These are phyloP conservation scores for Gymnodraco acuticeps DNA, from an alignment of 2,797 vertebrate genomes.

Conservation along the genomic window DNA sequence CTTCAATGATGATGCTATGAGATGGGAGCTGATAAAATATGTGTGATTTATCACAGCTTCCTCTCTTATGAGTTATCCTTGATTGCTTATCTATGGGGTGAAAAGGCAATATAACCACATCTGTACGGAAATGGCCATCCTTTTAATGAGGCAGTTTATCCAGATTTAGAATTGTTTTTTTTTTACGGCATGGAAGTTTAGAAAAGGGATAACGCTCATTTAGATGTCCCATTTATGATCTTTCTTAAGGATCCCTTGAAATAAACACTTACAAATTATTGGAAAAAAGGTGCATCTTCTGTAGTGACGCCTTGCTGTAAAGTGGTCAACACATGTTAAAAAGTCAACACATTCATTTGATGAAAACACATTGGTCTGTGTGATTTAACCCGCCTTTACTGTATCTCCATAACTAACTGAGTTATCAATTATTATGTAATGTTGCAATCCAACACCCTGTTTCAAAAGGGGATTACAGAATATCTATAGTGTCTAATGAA, in stretches of 20 bases:
- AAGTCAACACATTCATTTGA: not conserved
- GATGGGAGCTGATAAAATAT: slow-evolving; percentile 63
- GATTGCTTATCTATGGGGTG: slow-evolving; percentile 47
- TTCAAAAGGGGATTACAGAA: slow-evolving; percentile 15
- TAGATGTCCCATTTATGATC: slow-evolving; percentile 41
- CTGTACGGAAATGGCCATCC: slow-evolving; percentile 46
- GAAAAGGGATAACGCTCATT: slow-evolving; percentile 33
- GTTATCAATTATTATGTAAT: not conserved
- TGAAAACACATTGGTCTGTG: not conserved
- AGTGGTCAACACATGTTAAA: not conserved
- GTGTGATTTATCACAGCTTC: slow-evolving; percentile 70
- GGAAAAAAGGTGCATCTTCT: slow-evolving; percentile 1
- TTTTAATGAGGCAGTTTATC: slow-evolving; percentile 48
- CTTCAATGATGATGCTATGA: slow-evolving; percentile 59
- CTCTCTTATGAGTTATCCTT: slow-evolving; percentile 50
- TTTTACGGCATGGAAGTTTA: slow-evolving; percentile 14
- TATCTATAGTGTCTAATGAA: not conserved
- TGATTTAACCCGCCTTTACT: not conserved
- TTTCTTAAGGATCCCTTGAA: slow-evolving; percentile 34
- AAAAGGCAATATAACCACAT: slow-evolving; percentile 50
- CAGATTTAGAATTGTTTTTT: slow-evolving; percentile 29
- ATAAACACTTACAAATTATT: slow-evolving; percentile 16
- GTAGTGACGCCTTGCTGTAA: not conserved
- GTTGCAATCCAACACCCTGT: not conserved
- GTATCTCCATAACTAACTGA: not conserved